Evolutionary conservation across 2,888 invertebrate genomes (phyloP), one percentile per base, ranked within the genome.

Genomic region (Catocala sponsa): DNA sequence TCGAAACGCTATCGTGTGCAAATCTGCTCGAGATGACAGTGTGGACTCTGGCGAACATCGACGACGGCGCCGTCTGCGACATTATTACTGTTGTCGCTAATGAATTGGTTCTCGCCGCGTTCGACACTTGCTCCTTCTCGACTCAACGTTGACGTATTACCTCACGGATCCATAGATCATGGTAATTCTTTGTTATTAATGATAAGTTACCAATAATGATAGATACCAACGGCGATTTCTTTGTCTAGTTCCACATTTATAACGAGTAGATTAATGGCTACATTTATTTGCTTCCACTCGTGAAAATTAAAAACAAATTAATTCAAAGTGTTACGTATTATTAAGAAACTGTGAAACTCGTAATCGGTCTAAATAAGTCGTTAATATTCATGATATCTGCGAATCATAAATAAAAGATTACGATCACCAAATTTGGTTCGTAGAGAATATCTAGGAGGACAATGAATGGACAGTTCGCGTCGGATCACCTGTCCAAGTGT

Each of bases 401-500:
- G 38, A 44, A 15, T 42, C 13, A 70, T 75, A 80, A 74, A 79
- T 78, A 71, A 70, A 75, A 76, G 74, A 80, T 79, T 70, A 72
- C 70, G 70, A 51, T 49, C 52, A 25, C 65, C 52, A 62, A 71
- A 59, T 74, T 75, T 66, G 72, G 70, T 74, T 71, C 71, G 74
- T 78, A 78, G 76, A 75, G 73, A 82, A 81, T 75, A 72, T 81
- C 79, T 81, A 78, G 69, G 78, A 72, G 80, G 81, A 81, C 88
- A 86, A 88, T 87, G 86, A 86, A 89, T 86, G 86, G 88, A 80
- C 88, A 85, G 80, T 78, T 85, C 86, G 76, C 79, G 74, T 81
- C 83, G 87, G 85, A 90, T 91, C 91, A 91, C 91, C 91, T 90
- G 90, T 90, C 90, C 84, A 83, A 87, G 86, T 87, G 85, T 88